Base-by-base conservation (phyloP, 2,797 vertebrate genomes). In the Pseudochaenichthys georgianus region DNA sequence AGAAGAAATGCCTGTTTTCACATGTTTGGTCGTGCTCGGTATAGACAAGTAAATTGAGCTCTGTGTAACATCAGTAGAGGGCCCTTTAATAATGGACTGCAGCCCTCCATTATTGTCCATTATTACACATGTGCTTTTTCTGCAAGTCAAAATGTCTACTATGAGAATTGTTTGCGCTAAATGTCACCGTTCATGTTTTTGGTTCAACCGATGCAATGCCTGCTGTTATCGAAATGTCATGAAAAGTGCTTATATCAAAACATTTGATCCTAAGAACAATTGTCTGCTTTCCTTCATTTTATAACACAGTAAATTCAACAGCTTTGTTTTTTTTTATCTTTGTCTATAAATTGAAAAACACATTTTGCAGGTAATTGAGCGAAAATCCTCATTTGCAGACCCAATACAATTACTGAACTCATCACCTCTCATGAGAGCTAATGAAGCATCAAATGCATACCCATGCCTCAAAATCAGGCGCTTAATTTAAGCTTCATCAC, bases 371-470 rank as follows among this genome's bases (percentile, higher is more conserved):
- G 63, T 59, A 21, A 45, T 53, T 38, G 68, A 53, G 67, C 3
- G 9, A 61, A 73, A 64, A 46, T 16, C 50, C 3, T 70, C 0
- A 72, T 75, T 73, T 65, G 23, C 57, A 48, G 41, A 11, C 23
- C 5, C 23, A 28, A 66, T 67, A 38, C 47, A 73, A 66, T 74
- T 53, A 31, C 45, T 53, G 48, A 45, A 43, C 68, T 71, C 21
- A 4, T 60, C 31, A 57, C 58, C 61, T 73, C 73, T 57, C 58
- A 28, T 66, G 71, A 79, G 74, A 76, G 74, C 59, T 79, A 85
- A 77, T 82, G 54, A 80, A 53, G 70, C 52, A 69, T 81, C 75
- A 42, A 73, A 54, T 70, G 79, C 50, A 64, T 46, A 23, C 8
- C 54, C 41, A 34, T 59, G 68, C 45, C n/a, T 65, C 51, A 60